Evolutionary conservation across 1,140 invertebrate genomes (phyloP), one percentile per base, ranked within the genome.

Genomic region (Scaptomyza montana): DNA sequence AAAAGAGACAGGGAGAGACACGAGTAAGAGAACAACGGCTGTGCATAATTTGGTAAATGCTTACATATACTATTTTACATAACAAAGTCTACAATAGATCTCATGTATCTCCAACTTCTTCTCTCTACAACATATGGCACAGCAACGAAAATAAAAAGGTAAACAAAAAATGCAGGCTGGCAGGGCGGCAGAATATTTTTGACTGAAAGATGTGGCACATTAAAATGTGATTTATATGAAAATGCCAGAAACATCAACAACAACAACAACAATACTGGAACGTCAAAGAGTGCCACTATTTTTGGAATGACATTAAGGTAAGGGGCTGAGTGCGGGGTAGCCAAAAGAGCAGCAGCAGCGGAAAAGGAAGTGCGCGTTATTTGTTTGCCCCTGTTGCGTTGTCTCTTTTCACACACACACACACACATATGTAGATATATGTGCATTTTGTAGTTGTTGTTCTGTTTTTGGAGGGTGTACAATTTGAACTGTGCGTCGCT

Each of bases 301-400:
- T 79, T 79, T 74, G 74, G 77, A 79, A 74, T 74, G 63, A 63
- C 64, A 56, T 49, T 53, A 45, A 56, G 55, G 50, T 51, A n/a
- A 36, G n/a, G 28, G 25, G 25, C 25, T 45, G 51, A 7, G 33
- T 39, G 9, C 36, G 54, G 46, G 68, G 30, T 13, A 55, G 49
- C 21, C 46, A 49, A 25, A 33, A 33, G 30, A 33, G 30, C 30
- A 33, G 30, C 47, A n/a, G 21, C 25, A 54, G 19, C 65, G 76
- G 70, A 77, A 79, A 70, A 79, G 77, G 77, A 79, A 79, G 77
- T 79, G 77, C 77, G 77, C 77, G 13, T 77, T 79, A 79, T 79
- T 79, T 79, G 77, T 71, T 59, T 66, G 54, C n/a, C 39, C 30
- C 45, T 36, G 10, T 39, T 72, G 39, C 45, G 54, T 43, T 54